Evolutionary conservation across 2,888 invertebrate genomes (phyloP), one percentile per base, ranked within the genome.

Genomic region (Esperia sulphurella): DNA sequence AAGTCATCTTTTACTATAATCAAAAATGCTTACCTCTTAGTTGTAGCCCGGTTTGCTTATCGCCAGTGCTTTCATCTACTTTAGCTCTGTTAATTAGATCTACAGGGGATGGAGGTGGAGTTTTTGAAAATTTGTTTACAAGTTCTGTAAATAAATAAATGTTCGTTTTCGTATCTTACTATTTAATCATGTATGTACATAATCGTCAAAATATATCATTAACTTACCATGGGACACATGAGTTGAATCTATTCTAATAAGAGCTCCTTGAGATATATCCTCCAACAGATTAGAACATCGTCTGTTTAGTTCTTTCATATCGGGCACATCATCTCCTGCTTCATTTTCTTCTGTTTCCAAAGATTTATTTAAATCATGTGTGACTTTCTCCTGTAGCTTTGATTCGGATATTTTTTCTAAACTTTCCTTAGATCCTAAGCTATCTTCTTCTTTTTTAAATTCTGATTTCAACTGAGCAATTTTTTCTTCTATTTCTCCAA

Each of bases 101-200:
- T 48, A 93, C 93, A 37, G 93, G 94, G 60, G 93, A 94, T 7
- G 94, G 93, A 44, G 93, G 94, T 54, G 93, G 94, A 51, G 94
- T 94, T 73, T 92, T 93, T 35, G 93, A 92, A 63, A 92, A 91
- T 69, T 91, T 92, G 48, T 93, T 91, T 53, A 91, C 91, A 63
- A 92, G 80, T 83, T 92, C 93, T 92, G 81, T 53, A 84, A 81
- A 54, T 55, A 41, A 45, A 21, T 21, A 21, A 3, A 3, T 21
- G 2, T 21, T 21, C 21, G 3, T 21, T 21, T 21, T 21, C 3
- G 21, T 21, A 21, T 21, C 21, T 21, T 21, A 21, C 5, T 21
- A 3, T 21, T 21, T 21, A 21, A 21, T 21, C 21, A 21, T 21
- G 21, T 21, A 21, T 21, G 5, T 21, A 21, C 21, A 21, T 21